Evolutionary conservation across 2,797 vertebrate species (phyloP).

Genomic region (Coranthus polyacanthus): DNA sequence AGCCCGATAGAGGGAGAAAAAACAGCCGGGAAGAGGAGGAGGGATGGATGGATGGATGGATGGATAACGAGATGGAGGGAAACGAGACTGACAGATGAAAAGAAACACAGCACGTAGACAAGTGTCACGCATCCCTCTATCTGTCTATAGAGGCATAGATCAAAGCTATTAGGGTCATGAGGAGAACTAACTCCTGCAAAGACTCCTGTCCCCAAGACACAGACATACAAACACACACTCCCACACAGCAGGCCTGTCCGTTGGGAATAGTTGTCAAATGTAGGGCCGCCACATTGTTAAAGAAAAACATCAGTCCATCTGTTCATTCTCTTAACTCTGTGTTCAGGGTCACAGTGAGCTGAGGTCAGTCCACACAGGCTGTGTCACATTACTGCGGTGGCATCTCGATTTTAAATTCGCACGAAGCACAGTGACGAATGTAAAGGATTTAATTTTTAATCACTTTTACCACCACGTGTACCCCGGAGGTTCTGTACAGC

Average conservation of each 20-base stretch:
- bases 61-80: not conserved
- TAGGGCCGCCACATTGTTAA: not conserved
- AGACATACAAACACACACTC: not conserved
- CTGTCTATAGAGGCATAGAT: conserved; percentile 12
- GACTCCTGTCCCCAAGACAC: conserved; percentile 6
- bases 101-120: conserved; percentile 19
- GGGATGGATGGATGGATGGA: conserved; percentile 1
- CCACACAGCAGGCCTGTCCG: not conserved
- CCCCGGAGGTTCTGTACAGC: too few species aligned
- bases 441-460: too few species aligned
- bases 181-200: conserved; percentile 2
- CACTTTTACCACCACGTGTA: too few species aligned
- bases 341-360: not conserved
- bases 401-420: not conserved
- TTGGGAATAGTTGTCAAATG: not conserved
- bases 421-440: too few species aligned
- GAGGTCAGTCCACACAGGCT: not conserved
- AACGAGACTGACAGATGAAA: conserved; percentile 20
- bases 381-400: not conserved
- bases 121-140: conserved; percentile 25
- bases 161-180: not conserved
- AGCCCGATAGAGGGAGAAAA: not conserved
- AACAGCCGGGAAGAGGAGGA: not conserved
- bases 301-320: conserved; percentile 6
- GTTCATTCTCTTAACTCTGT: not conserved